Conservation (phyloP, 2,113 vertebrate genomes). For the Dinomys branickii region DNA sequence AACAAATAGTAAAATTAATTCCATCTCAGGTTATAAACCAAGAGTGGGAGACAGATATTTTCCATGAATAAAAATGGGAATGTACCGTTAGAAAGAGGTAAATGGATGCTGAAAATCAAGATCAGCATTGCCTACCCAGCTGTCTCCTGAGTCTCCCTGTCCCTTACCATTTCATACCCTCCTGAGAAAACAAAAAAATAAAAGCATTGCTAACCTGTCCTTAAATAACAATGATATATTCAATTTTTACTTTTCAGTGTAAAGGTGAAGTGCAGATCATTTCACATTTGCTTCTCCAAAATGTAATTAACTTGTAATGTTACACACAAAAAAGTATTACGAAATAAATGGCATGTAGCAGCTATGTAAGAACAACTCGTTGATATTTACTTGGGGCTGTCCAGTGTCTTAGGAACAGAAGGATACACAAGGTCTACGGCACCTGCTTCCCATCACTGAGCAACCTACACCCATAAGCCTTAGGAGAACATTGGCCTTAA, state of each 20-base stretch:
- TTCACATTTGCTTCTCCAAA: conserved; percentile 55
- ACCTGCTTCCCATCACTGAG: background rate
- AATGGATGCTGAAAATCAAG: background rate
- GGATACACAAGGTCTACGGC: background rate
- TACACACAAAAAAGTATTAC: background rate
- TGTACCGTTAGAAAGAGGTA: background rate
- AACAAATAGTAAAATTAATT: background rate
- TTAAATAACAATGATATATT: background rate
- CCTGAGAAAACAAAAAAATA: background rate
- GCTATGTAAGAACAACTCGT: background rate
- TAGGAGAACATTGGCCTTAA: background rate
- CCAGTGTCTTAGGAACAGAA: background rate
- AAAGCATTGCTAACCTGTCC: background rate
- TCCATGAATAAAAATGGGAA: background rate
- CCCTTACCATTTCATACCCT: background rate
- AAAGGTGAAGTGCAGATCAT: conserved; percentile 18
- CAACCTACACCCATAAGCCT: background rate
- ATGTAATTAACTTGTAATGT: conserved; percentile 18
- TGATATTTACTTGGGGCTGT: background rate
- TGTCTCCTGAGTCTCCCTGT: background rate
- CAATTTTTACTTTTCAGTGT: background rate
- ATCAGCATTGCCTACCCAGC: background rate
- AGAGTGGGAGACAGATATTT: background rate
- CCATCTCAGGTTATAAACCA: background rate
- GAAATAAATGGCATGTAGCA: background rate